These are phyloP conservation scores for Podilymbus podiceps DNA, from an alignment of 2,113 vertebrate genomes.

Conservation along the genomic window DNA sequence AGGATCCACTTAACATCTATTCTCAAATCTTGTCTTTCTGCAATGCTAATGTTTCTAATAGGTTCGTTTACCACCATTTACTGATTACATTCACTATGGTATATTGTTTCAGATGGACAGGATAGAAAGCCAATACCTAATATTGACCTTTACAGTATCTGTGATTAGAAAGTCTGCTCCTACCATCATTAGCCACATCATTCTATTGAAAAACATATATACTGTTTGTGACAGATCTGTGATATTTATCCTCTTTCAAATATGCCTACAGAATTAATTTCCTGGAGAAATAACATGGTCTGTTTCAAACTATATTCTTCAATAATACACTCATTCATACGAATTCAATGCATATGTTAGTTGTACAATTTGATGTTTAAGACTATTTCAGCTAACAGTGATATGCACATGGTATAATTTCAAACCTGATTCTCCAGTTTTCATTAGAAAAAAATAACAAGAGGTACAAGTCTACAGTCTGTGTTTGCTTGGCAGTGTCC, in stretches of 20 bases:
- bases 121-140: slow-evolving; percentile 80
- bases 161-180: slow-evolving; percentile 68
- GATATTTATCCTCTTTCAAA: slow-evolving; percentile 50
- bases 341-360: neutral
- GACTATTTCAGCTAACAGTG: neutral
- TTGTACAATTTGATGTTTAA: neutral
- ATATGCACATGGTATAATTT: neutral
- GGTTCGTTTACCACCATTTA: slow-evolving; percentile 88
- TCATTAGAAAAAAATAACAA: neutral
- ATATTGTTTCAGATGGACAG: slow-evolving; percentile 83
- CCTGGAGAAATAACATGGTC: slow-evolving; percentile 4
- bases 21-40: slow-evolving; percentile 75
- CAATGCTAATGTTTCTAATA: slow-evolving; percentile 76
- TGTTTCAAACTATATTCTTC: slow-evolving; percentile 2
- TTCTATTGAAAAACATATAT: slow-evolving; percentile 58
- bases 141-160: slow-evolving; percentile 83
- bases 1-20: slow-evolving; percentile 89
- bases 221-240: slow-evolving; percentile 25
- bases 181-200: slow-evolving; percentile 61
- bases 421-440: neutral
- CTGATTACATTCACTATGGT: slow-evolving; percentile 81
- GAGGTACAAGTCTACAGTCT: neutral
- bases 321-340: neutral
- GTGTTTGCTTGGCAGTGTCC: neutral
- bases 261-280: slow-evolving; percentile 9